Percentiles rank a stretch among this genome's conserved stretches.
These are phyloP conservation scores for Musca domestica DNA, from an alignment of 1,140 invertebrate genomes.

Conservation along the genomic window DNA sequence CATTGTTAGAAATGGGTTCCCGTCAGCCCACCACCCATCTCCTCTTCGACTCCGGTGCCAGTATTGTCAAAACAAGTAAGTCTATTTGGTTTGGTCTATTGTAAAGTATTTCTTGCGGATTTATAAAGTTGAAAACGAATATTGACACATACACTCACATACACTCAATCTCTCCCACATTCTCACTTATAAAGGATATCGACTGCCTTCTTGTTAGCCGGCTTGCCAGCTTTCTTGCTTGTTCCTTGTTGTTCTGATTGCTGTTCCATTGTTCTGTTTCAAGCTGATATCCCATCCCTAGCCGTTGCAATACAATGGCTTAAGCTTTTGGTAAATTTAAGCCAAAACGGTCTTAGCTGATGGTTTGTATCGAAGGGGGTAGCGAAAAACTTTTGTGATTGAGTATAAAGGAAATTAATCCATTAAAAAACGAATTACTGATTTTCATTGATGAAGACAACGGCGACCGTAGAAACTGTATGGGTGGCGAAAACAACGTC, in stretches of 20 bases:
- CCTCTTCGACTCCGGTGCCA: background rate
- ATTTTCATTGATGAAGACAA: background rate
- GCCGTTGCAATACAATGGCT: conserved; percentile 6
- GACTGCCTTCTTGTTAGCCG: no score
- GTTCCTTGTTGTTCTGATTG: no score
- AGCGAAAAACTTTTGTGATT: background rate
- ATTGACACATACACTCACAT: no score
- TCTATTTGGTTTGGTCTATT: no score
- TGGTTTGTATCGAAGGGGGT: background rate
- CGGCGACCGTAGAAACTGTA: background rate
- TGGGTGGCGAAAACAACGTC: background rate
- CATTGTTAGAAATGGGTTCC: background rate
- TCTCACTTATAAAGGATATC: no score
- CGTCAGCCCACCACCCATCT: background rate
- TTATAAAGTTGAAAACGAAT: no score
- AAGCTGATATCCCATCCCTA: no score
- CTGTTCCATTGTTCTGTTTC: no score
- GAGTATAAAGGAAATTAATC: conserved; percentile 23
- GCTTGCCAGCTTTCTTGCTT: no score
- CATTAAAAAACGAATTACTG: conserved; percentile 20
- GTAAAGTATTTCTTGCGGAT: no score
- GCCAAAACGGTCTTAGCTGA: background rate
- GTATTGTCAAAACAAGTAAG: background rate
- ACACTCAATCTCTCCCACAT: no score
- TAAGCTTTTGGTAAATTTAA: conserved; percentile 1